Base-by-base conservation (phyloP, 2,113 vertebrate genomes). In the Prolemur simus region DNA sequence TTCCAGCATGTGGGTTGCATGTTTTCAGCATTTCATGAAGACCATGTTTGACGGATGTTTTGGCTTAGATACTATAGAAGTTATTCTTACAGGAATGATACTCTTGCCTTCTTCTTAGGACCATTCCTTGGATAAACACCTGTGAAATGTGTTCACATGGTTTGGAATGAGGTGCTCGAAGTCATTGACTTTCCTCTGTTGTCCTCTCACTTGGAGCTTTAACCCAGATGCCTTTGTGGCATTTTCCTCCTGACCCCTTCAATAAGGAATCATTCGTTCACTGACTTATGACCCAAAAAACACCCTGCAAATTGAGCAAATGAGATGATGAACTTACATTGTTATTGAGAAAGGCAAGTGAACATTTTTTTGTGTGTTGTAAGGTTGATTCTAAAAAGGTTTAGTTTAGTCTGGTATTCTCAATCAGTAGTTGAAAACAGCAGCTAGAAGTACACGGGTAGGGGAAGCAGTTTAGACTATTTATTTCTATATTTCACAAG, bases 401-500 rank as follows among this genome's bases (percentile, higher is more conserved):
- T 96, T 76, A 60, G 6, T 89, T 42, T 78, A 74, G 29, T 42
- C 25, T n/a, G 12, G 8, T 88, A 76, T 68, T 96, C 15, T 88
- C 63, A 42, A 45, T 78, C 18, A 52, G 29, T 89, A 49, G 37
- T 49, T 87, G 74, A 58, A 89, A 87, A 60, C 54, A 74, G 27
- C n/a, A 83, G 23, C 14, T 52, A 63, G 27, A 45, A 54, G 6
- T 20, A 68, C 8, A 47, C 1, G 3, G 8, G 8, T 4, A 18
- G 39, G 34, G 42, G 56, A 52, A 77, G 49, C 7, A 45, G 8
- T 66, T 60, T 71, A 77, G 18, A 32, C 21, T 58, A 29, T 90
- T 94, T 37, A 64, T 96, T 92, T 97, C 32, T 63, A 0, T 58
- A 83, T 10, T 95, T 96, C 77, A 94, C 13, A 69, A 93, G 32